Conservation (phyloP, 2,113 vertebrate species). For the Ictalurus punctatus region DNA sequence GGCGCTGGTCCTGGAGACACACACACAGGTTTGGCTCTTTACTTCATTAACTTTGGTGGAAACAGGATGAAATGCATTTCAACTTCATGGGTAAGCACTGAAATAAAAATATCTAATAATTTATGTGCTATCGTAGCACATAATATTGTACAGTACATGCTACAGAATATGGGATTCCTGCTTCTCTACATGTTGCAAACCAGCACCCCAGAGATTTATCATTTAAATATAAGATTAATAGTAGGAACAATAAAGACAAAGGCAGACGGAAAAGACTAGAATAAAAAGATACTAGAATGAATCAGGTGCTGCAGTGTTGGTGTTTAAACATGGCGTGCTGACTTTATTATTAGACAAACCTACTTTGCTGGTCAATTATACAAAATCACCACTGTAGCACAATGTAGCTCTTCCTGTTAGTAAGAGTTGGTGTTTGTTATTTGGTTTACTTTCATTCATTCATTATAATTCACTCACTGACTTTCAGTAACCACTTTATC, state of each 20-base stretch:
- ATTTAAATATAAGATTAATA: not conserved
- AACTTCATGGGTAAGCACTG: not conserved
- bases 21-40: not conserved
- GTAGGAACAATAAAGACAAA: not conserved
- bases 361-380: not conserved
- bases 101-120: not conserved
- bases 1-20: conserved; percentile 3
- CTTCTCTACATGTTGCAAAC: not conserved
- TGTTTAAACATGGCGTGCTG: not conserved
- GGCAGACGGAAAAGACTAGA: not conserved
- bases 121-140: not conserved
- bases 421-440: not conserved
- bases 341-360: not conserved
- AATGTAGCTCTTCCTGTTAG: not conserved
- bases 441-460: not conserved
- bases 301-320: not conserved
- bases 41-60: conserved; percentile 28
- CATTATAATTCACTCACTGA: not conserved
- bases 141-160: not conserved
- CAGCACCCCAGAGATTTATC: not conserved
- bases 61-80: not conserved
- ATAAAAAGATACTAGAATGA: not conserved
- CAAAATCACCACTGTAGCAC: not conserved
- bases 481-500: not conserved
- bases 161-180: not conserved